phyloP scores from a whole-genome alignment of 2,797 vertebrate species.

The Pseudochromis fuscus region DNA sequence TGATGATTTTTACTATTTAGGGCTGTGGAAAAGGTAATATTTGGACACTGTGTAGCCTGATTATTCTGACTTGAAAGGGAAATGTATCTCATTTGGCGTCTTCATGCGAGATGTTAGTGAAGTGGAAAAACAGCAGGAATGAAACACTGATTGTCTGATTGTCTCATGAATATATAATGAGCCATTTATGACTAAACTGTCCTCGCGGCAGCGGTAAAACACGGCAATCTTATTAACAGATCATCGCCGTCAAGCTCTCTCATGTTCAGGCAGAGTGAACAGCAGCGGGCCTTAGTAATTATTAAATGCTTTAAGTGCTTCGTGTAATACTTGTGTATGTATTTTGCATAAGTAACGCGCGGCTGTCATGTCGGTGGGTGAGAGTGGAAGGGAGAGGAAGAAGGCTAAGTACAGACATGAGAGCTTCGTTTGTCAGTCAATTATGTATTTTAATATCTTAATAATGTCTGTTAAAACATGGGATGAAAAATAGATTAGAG shows the following conservation, averaged over 20 bases:
- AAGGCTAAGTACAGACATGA: conserved; percentile 45
- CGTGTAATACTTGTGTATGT: conserved; percentile 83
- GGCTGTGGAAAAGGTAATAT: conserved; percentile 33
- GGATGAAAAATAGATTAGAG: conserved; percentile 68
- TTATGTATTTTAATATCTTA: conserved; percentile 80
- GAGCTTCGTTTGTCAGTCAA: conserved; percentile 69
- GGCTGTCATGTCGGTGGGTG: conserved; percentile 69
- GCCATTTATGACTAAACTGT: conserved; percentile 81
- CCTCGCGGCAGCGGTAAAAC: conserved; percentile 72
- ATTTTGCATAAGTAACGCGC: conserved; percentile 84
- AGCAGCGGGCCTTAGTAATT: conserved; percentile 82
- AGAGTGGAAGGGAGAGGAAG: conserved; percentile 38
- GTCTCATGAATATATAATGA: conserved; percentile 82
- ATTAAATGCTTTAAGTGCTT: conserved; percentile 87
- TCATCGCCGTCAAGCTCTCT: conserved; percentile 74
- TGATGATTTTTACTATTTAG: conserved; percentile 5
- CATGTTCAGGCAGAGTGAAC: conserved; percentile 66
- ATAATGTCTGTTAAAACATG: conserved; percentile 69
- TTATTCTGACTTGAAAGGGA: conserved; percentile 59
- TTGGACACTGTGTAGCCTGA: conserved; percentile 35
- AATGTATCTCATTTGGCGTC: conserved; percentile 64
- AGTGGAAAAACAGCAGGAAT: conserved; percentile 71
- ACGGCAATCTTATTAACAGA: conserved; percentile 82
- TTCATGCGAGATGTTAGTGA: conserved; percentile 61
- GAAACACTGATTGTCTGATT: conserved; percentile 81